Evolutionary conservation across 2,888 invertebrate species (phyloP), one percentile per base, ranked within the genome.

Genomic region (Acleris literana): DNA sequence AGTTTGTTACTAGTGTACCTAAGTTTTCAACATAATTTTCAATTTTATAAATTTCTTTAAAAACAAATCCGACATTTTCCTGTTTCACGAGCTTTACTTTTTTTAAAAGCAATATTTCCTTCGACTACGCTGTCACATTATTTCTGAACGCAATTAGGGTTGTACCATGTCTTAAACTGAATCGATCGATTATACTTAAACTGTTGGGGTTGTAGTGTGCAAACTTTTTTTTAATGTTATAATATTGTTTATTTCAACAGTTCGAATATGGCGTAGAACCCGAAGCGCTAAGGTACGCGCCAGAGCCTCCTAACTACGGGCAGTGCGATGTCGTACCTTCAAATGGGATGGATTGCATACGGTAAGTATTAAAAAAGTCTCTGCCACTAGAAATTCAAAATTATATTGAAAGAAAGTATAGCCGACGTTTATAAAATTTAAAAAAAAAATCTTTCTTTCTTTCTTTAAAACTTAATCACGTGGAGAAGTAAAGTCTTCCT

Each of bases 191-290:
- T 59, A 44, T 58, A 65, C 70, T 68, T 71, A 46, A 46, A n/a
- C 46, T 46, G 17, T 46, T 13, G 11, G 1, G 5, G 13, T 39
- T 39, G 39, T 1, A 9, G 13, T 13, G 3, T 13, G 39, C 13
- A 39, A 33, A 33, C 9, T n/a, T n/a, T n/a, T n/a, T n/a, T n/a
- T n/a, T 33, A 25, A 22, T 33, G 39, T 20, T 7, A 29, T 70
- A 20, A 1, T 55, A 68, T 69, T 66, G 33, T 69, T 25, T 53
- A 65, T 53, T 51, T 29, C 80, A 87, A 22, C 79, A 96, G 95
- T 93, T 98, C 77, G 96, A 96, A 74, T 97, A 96, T 79, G 95
- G 96, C 53, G 93, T 94, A 7, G 97, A 97, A 81, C 97, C 98
- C 0, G 96, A 97, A 71, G 94, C 94, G 69, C 87, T 97, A 62